Evolutionary conservation across 2,888 invertebrate species (phyloP), one percentile per base, ranked within the genome.

Genomic region (Beris morrisii): DNA sequence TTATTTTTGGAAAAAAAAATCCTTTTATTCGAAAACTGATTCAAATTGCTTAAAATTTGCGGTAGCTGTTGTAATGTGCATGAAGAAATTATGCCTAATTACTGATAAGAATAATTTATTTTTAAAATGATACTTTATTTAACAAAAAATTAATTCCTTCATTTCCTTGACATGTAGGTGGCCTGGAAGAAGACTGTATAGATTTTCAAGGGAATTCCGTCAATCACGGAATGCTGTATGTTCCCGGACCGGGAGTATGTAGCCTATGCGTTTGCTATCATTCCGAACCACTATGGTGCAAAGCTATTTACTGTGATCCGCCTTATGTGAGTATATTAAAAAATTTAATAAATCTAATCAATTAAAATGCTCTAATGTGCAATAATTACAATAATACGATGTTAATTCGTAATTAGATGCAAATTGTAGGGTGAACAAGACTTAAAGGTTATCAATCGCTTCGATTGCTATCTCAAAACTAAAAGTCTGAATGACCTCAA

Each of bases 181-280:
- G 85, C 73, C 80, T 88, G 73, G 89, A 91, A 77, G 90, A 92
- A 78, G 89, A 91, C 80, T 92, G 92, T 78, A 87, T 87, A 70
- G 92, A 92, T 83, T 92, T 91, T 84, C 90, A 92, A 81, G 91
- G 91, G 64, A 87, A 88, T 77, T 85, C 86, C 11, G 87, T 92
- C 44, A 85, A 85, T 43, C 92, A 92, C 79, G 92, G 92, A 11
- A 84, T 91, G 73, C 83, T 91, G 64, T 92, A 92, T 80, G 92
- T 92, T 70, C 92, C 92, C 11, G 92, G 92, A 59, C 92, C 92
- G 5, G 90, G 91, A 5, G 91, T 92, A 63, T 92, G 92, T 79
- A 91, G 91, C 67, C 85, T 91, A 71, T 92, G 92, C 78, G 92
- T 92, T 63, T 92, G 92, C 81, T 92, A 92, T 82, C 91, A 92